Evolutionary conservation across 1,140 invertebrate species (phyloP), one percentile per base, ranked within the genome.

Genomic region (Trichoplusia ni): DNA sequence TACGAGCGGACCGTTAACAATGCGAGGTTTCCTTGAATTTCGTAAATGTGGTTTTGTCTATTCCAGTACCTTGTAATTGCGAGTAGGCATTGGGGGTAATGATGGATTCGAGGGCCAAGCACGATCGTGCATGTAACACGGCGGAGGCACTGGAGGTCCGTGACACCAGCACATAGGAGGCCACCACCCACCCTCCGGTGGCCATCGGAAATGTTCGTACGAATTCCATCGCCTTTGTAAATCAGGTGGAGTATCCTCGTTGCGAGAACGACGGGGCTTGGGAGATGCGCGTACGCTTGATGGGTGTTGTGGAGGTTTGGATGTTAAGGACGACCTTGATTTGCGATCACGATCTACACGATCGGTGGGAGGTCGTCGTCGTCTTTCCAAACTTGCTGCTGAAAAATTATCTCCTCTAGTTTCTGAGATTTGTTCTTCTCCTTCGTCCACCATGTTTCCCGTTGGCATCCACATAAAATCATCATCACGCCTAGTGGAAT

Each of bases 391-490:
- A 66, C 92, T 93, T 1, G 90, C 90, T 7, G 90, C 79, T 19
- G 83, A 72, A 78, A 82, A 77, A 37, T 84, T 84, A 49, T 90
- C 82, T 2, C 69, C 69, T 31, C 79, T 84, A 4, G 76, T 58
- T 13, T 81, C 80, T 63, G 75, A 59, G 27, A 70, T 46, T 64
- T 76, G 63, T 71, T 91, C 74, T 59, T 78, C 63, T 73, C 77
- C 44, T 69, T 90, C 67, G 76, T 91, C 72, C 65, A 81, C 74
- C 69, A 80, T 77, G 27, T 84, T 79, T 60, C 54, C 82, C 3
- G 79, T 79, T 8, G 81, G 86, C 79, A 93, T 91, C 93, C 93
- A 93, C 85, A 91, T 92, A 69, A 93, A 93, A 77, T 92, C 92
- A 69, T 91, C 88, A 71, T 93, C 91, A 71, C 93, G 92, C 46